Evolutionary conservation across 2,888 invertebrate species (phyloP).

Genomic region (Vandiemenella viatica): DNA sequence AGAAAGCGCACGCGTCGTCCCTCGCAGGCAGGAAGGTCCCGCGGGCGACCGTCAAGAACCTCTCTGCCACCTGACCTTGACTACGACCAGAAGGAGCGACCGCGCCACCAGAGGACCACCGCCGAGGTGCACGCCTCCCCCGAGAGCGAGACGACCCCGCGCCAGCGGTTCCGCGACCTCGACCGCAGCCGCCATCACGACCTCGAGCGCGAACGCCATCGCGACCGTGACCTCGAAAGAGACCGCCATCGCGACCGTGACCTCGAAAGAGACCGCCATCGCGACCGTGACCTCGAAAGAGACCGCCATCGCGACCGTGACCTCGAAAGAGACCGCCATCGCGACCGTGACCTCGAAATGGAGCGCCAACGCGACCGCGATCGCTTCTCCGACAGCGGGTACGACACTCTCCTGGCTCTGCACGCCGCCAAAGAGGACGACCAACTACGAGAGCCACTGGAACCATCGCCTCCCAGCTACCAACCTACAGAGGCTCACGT

Average conservation of each 20-base stretch:
- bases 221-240: too few species aligned
- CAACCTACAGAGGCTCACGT: slow-evolving; percentile 30
- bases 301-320: slow-evolving; percentile 9
- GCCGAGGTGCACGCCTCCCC: slow-evolving; percentile 2
- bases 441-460: slow-evolving; percentile 29
- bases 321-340: slow-evolving; percentile 3
- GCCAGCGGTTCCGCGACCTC: slow-evolving; percentile 11
- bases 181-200: slow-evolving; percentile 3
- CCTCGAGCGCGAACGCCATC: slow-evolving; percentile 5
- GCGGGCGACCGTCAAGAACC: background rate
- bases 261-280: slow-evolving; percentile 3
- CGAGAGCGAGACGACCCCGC: background rate
- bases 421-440: slow-evolving; percentile 11
- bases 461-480: slow-evolving; percentile 24
- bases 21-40: slow-evolving; percentile 23
- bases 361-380: background rate
- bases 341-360: slow-evolving; percentile 4
- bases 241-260: slow-evolving; percentile 10
- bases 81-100: slow-evolving; percentile 8
- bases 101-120: slow-evolving; percentile 6
- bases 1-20: slow-evolving; percentile 29
- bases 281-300: slow-evolving; percentile 6
- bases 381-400: slow-evolving; percentile 24
- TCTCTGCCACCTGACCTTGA: background rate
- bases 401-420: slow-evolving; percentile 23